A percentile compares a stretch with the other conserved stretches of the same genome.
phyloP scores from a whole-genome alignment of 2,113 vertebrate genomes.

The Glaucidium brasilianum region DNA sequence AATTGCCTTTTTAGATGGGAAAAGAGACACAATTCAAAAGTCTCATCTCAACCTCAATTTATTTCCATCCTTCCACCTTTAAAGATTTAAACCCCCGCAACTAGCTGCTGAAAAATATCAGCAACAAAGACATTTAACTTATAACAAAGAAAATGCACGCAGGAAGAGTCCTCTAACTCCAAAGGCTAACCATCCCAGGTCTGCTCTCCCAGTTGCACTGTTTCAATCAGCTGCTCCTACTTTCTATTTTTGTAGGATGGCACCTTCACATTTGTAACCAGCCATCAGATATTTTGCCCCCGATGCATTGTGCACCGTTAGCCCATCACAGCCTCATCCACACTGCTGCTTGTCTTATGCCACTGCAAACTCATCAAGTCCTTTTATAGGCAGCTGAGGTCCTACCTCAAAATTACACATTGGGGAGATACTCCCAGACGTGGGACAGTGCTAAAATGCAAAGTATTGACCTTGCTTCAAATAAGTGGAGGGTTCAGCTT shows the following conservation, averaged over 20 bases:
- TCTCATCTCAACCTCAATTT: not conserved
- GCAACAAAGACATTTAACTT: not conserved
- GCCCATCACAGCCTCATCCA: not conserved
- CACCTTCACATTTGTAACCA: not conserved
- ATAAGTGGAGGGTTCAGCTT: not conserved
- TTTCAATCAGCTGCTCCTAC: not conserved
- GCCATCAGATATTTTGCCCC: not conserved
- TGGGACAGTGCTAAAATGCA: no score
- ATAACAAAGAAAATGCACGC: not conserved
- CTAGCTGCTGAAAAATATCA: not conserved
- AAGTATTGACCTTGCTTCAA: not conserved
- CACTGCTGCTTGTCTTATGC: rapidly evolving
- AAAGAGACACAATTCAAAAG: not conserved
- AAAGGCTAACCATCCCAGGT: not conserved
- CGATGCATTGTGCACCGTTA: rapidly evolving
- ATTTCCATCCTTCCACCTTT: not conserved
- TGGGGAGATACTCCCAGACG: not conserved
- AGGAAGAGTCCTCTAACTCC: not conserved
- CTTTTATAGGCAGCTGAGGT: not conserved
- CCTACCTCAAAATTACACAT: not conserved
- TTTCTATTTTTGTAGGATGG: not conserved
- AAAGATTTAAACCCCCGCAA: not conserved
- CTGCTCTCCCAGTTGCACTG: not conserved
- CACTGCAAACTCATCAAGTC: not conserved
- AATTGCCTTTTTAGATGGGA: not conserved